A percentile compares a stretch with the other conserved stretches of the same genome.
Conservation (phyloP, 2,888 invertebrate species). For the Athrips mouffetella region DNA sequence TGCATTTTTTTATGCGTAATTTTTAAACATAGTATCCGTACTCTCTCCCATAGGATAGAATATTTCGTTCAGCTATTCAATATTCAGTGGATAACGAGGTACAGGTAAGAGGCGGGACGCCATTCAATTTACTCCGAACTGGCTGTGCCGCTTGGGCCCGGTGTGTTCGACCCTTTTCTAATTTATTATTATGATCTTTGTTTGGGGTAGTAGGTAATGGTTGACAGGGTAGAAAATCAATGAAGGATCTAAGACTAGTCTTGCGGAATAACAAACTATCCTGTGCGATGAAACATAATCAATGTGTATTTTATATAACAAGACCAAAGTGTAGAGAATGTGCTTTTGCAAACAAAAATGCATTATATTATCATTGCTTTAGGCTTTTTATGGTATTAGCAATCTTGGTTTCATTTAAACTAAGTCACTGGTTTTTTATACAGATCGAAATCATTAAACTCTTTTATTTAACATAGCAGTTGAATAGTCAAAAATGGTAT, state of each 20-base stretch:
- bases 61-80: slow-evolving; percentile 24
- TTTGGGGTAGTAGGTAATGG: neutral
- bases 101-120: slow-evolving; percentile 30
- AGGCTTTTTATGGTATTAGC: no score
- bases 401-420: no score
- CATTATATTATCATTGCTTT: no score
- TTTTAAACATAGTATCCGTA: no score
- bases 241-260: no score
- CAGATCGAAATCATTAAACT: neutral
- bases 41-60: slow-evolving; percentile 11
- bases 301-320: no score
- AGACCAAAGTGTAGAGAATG: no score
- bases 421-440: no score
- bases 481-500: neutral
- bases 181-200: slow-evolving; percentile 2
- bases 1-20: no score
- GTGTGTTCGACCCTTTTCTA: neutral
- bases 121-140: slow-evolving; percentile 26
- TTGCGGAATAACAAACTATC: no score
- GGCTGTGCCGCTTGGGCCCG: slow-evolving; percentile 16
- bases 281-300: no score
- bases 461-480: neutral
- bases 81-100: slow-evolving; percentile 27
- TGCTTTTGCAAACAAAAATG: no score
- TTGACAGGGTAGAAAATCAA: neutral